Base-by-base conservation (phyloP, 1,140 invertebrate genomes). In the Steinernema khuongi region DNA sequence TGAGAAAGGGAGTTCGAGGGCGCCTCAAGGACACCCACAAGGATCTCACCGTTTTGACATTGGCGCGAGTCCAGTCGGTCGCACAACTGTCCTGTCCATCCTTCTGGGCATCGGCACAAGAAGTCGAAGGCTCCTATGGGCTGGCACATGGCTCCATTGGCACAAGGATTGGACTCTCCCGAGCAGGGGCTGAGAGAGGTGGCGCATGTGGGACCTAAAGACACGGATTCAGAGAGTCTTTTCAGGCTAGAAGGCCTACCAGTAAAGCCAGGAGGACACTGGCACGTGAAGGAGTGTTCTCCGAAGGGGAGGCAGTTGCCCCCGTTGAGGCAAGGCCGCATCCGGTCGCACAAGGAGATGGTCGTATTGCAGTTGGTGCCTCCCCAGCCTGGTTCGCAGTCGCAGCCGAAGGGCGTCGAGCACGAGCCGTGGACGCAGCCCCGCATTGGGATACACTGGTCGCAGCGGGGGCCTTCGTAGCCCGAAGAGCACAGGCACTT, bases 21-120 rank as follows among this genome's bases (percentile, higher is more conserved):
- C 19, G 36, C 50, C 19, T 60, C 50, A 60, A 60, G 50, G 50
- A n/a, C 26, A 60, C 14, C 22, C 14, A 22, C 50, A 7, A 14
- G 14, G 7, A n/a, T 60, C 50, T 60, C 50, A 60, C 50, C 50
- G 50, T 60, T 60, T 60, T 26, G 50, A 60, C 50, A 60, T 26
- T 26, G 50, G 7, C 50, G 50, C 50, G 50, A 22, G 7, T 14
- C 14, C 4, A 22, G 50, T 2, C 50, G 50, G 19, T 60, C 50
- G 50, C 50, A 60, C 14, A 60, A 22, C 26, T 22, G 14, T 11
- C 50, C 50, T 7, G 14, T 22, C 50, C 50, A 60, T 22, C 7
- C 50, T 22, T 60, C 11, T 14, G 50, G 4, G 22, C 50, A 60
- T 11, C 19, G 7, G 50, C 50, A 60, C 4, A 60, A 14, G 50